Percentiles rank a stretch among this genome's conserved stretches.
phyloP scores from a whole-genome alignment of 2,888 invertebrate genomes.

The Tineola bisselliella region DNA sequence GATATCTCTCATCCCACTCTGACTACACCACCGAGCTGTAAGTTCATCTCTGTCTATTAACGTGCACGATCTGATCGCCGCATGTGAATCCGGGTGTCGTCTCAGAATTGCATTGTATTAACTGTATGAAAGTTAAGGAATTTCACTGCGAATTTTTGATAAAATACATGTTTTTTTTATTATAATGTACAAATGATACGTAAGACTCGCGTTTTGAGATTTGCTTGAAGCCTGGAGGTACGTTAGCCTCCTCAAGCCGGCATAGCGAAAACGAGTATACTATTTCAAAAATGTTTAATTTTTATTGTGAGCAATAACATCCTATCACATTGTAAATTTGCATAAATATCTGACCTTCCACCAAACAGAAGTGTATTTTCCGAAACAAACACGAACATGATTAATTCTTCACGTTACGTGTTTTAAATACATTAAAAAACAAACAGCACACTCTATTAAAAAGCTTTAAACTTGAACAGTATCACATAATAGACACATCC shows the following conservation, averaged over 20 bases:
- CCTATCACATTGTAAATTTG: no score
- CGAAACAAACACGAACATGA: no score
- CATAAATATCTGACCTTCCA: no score
- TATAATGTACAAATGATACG: no score
- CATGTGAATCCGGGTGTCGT: slow-evolving; percentile 60
- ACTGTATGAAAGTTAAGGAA: slow-evolving; percentile 25
- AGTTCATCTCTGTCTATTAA: slow-evolving; percentile 30
- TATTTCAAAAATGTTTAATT: no score
- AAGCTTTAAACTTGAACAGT: slow-evolving; percentile 9
- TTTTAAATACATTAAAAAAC: not conserved
- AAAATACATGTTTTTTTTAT: no score
- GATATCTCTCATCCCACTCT: slow-evolving; percentile 34
- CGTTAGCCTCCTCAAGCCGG: no score
- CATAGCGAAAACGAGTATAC: no score
- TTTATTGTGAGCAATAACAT: no score
- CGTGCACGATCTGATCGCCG: slow-evolving; percentile 52
- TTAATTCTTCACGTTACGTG: not conserved
- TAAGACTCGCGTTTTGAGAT: no score
- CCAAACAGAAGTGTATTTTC: no score
- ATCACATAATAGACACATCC: slow-evolving; percentile 1
- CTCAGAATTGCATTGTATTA: slow-evolving; percentile 48
- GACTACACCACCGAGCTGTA: slow-evolving; percentile 19
- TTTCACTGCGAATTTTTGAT: not conserved
- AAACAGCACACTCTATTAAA: slow-evolving; percentile 6
- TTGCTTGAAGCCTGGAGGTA: no score